phyloP scores from a whole-genome alignment of 2,888 invertebrate genomes.

The Dicycla oo region DNA sequence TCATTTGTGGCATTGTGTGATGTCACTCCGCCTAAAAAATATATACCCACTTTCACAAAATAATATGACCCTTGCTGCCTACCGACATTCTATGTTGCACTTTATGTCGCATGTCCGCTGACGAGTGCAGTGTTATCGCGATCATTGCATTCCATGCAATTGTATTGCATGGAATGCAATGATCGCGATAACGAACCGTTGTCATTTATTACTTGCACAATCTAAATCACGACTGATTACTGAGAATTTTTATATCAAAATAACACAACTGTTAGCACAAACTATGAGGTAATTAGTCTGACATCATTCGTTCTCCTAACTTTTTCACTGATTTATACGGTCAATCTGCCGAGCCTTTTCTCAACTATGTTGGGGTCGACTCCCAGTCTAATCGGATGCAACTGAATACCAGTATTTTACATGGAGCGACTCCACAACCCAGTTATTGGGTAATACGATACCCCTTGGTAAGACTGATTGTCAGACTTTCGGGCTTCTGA shows the following conservation, averaged over 20 bases:
- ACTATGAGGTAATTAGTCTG: slow-evolving; percentile 4
- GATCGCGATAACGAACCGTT: slow-evolving; percentile 23
- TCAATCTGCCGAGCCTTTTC: too few relatives aligned
- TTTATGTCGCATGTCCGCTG: slow-evolving; percentile 1
- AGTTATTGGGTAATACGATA: too few relatives aligned
- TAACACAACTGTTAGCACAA: not conserved
- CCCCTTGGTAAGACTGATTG: too few relatives aligned
- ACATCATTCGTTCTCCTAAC: too few relatives aligned
- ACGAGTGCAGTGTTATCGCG: slow-evolving; percentile 34
- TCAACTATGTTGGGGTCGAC: too few relatives aligned
- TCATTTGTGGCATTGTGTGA: not conserved
- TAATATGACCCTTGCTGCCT: not conserved
- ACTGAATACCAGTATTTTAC: too few relatives aligned
- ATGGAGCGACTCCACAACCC: too few relatives aligned
- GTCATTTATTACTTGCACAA: slow-evolving; percentile 20
- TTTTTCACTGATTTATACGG: too few relatives aligned
- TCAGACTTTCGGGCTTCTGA: too few relatives aligned
- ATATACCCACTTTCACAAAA: slow-evolving; percentile 1
- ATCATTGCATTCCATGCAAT: slow-evolving; percentile 29
- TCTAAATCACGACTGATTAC: slow-evolving; percentile 33
- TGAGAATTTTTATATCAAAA: slow-evolving; percentile 21
- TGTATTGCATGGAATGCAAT: too few relatives aligned
- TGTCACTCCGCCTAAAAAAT: not conserved
- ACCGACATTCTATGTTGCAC: slow-evolving; percentile 9
- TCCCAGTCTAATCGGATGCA: too few relatives aligned